A percentile compares a stretch with the other conserved stretches of the same genome.
phyloP scores from a whole-genome alignment of 2,113 vertebrate species.

The Leiothrix lutea region DNA sequence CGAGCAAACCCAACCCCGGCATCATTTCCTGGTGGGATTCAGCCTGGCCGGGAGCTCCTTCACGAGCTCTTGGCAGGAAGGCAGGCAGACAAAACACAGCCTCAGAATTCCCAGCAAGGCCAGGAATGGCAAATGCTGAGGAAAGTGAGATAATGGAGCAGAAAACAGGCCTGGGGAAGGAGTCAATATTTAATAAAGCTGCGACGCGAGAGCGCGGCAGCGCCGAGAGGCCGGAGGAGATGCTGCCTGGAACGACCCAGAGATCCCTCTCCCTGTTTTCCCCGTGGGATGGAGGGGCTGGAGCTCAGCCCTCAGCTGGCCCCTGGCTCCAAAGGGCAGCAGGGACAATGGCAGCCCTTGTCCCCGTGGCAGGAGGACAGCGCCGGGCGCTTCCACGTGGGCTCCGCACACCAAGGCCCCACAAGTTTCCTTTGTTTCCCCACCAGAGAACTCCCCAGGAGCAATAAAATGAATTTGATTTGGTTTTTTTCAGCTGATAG shows the following conservation, averaged over 20 bases:
- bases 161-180: not conserved
- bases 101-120: not conserved
- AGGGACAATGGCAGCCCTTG: not conserved
- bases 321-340: fast-evolving
- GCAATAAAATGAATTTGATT: not conserved
- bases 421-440: not conserved
- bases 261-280: not conserved
- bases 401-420: not conserved
- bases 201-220: not conserved
- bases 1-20: fast-evolving
- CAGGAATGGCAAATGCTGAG: not conserved
- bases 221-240: not conserved
- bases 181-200: slow-evolving; percentile 25
- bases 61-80: not conserved
- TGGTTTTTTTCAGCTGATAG: not conserved
- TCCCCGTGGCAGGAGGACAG: not conserved
- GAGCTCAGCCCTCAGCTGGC: not conserved
- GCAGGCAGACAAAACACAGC: not conserved
- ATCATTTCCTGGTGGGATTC: not conserved
- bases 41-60: not conserved
- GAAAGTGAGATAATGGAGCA: slow-evolving; percentile 48
- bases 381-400: not conserved
- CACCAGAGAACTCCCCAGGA: not conserved
- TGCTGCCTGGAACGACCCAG: not conserved
- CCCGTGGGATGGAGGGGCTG: not conserved